These are phyloP conservation scores for Glyptemys insculpta DNA, from an alignment of 2,797 vertebrate species.

Conservation along the genomic window DNA sequence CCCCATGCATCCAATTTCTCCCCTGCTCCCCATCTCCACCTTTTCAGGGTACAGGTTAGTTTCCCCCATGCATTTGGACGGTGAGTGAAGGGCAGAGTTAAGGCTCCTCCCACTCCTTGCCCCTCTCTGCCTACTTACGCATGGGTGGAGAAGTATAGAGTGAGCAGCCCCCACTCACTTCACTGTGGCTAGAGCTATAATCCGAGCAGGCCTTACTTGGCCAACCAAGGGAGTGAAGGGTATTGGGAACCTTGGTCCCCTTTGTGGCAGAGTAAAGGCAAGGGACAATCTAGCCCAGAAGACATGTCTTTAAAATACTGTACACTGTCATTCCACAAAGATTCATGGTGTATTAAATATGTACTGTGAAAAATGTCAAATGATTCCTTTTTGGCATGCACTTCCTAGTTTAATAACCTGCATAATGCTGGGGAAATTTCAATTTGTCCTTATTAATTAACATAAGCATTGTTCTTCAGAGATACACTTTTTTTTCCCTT, in stretches of 20 bases:
- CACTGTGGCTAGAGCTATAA: neutral
- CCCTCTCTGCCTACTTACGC: neutral
- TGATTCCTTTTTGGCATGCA: neutral
- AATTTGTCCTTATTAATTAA: neutral
- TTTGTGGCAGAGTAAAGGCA: rapidly evolving
- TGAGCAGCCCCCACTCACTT: neutral
- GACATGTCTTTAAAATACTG: neutral
- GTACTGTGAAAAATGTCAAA: neutral
- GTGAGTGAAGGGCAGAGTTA: neutral
- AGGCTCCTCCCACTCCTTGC: neutral
- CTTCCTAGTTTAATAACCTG: neutral
- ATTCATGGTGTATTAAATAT: neutral
- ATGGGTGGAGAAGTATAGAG: neutral
- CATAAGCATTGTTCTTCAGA: neutral
- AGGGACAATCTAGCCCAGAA: neutral
- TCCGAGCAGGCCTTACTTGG: neutral
- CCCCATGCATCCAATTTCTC: neutral
- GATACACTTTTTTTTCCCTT: neutral
- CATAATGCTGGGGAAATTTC: neutral
- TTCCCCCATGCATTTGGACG: neutral
- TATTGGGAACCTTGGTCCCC: neutral
- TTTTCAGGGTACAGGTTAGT: neutral
- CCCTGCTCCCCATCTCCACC: neutral
- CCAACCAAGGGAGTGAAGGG: no score
- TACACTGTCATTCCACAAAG: neutral